Base-by-base conservation (phyloP, 2,888 invertebrate species). In the Argynnis bischoffii region DNA sequence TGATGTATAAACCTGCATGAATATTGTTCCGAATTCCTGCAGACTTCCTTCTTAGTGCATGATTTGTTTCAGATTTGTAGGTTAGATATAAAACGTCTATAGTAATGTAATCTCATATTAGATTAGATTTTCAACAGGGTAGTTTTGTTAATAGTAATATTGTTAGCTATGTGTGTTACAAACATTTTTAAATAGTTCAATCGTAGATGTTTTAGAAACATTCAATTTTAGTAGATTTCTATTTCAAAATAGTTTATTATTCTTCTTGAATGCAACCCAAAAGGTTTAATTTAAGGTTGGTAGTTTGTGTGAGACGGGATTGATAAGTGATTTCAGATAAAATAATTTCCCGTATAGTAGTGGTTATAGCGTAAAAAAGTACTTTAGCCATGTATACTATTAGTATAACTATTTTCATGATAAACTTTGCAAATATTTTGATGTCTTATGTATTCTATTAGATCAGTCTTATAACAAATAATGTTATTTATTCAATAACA, bases 31-130 rank as follows among this genome's bases (percentile, higher is more conserved):
- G n/a, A 66, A 60, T 14, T 70, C 70, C 70, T 60, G 59, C 47
- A 70, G 51, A 68, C 15, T 65, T 67, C 63, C 69, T 64, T 41
- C 16, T 69, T 55, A 64, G 66, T 71, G 71, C 71, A 71, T 71
- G 71, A 46, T 60, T 57, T 65, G 35, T 41, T 41, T 70, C 73
- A 61, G 66, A 67, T 55, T 67, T 63, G 71, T 71, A 71, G 60
- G 65, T 66, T 66, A 55, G 66, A 21, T 13, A 18, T 35, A 31
- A 60, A 55, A 55, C n/a, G 55, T 41, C 35, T 31, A 35, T 60
- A 53, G 35, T 21, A 46, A 51, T 41, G 51, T 18, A 51, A 6
- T 18, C 47, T 35, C 11, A 48, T 50, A 57, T 54, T 72, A 72
- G 72, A 64, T 48, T 72, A 70, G 70, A 66, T 63, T 66, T 35